Percentiles rank a stretch among this genome's conserved stretches.
Evolutionary conservation across 2,888 invertebrate genomes (phyloP).

Genomic region (Tenthredo mesomela): DNA sequence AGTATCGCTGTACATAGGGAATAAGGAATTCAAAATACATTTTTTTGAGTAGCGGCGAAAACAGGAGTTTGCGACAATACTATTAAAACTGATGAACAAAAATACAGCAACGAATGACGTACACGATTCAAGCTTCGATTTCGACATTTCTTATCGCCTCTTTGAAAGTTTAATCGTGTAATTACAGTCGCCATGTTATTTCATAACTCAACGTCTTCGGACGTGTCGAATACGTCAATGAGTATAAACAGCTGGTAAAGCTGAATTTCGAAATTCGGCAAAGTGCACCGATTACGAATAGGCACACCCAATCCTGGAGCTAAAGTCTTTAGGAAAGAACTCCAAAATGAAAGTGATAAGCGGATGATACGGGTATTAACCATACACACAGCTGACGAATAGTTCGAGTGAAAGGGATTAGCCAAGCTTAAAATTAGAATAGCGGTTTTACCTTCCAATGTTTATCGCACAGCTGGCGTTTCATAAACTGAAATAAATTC

Average conservation of each 20-base stretch:
- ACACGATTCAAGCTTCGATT: background rate
- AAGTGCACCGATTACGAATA: background rate
- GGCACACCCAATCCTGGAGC: background rate
- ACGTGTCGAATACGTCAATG: background rate
- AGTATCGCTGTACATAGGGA: background rate
- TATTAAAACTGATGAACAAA: background rate
- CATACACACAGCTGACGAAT: background rate
- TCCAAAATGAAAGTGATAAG: background rate
- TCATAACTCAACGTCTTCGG: background rate
- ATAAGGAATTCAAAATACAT: background rate
- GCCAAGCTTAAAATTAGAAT: slow-evolving; percentile 11
- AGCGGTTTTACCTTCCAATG: background rate
- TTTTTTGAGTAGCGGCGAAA: too few species aligned
- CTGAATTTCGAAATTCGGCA: background rate
- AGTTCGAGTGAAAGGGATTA: background rate
- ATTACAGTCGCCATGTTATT: slow-evolving; percentile 5
- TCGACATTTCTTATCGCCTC: slow-evolving; percentile 16
- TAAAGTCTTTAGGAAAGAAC: background rate
- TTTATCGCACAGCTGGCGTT: background rate
- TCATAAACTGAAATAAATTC: background rate
- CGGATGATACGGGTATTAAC: background rate
- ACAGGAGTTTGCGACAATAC: too few species aligned
- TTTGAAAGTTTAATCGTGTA: slow-evolving; percentile 2
- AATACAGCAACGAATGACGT: background rate
- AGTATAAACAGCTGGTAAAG: background rate